Evolutionary conservation across 1,140 invertebrate species (phyloP).

Genomic region (Dufourea novaeangliae): DNA sequence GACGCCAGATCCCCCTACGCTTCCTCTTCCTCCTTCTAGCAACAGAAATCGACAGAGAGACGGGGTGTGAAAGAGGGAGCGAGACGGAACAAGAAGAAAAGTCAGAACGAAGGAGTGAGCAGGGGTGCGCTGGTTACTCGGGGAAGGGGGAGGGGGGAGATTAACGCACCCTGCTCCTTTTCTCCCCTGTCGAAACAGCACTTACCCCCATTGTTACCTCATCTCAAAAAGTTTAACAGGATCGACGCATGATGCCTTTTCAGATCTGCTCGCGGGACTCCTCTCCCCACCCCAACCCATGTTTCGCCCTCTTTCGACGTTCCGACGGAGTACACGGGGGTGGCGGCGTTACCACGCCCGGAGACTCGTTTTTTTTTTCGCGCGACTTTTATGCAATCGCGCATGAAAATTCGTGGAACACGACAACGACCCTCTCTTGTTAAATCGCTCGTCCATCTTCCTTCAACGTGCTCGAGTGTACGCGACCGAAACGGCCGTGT

Average conservation of each 20-base stretch:
- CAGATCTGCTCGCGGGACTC: constrained; percentile 42
- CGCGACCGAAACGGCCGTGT: too few relatives aligned
- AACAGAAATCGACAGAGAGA: too few relatives aligned
- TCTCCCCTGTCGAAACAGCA: constrained; percentile 56
- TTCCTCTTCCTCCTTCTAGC: background rate
- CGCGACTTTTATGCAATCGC: background rate
- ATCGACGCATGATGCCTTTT: constrained; percentile 52
- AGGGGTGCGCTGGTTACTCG: constrained; percentile 16
- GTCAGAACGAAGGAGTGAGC: constrained; percentile 34
- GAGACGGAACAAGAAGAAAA: constrained; percentile 36
- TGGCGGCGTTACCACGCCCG: constrained; percentile 24
- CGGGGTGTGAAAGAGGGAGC: background rate
- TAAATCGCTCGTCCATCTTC: background rate
- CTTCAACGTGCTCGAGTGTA: background rate
- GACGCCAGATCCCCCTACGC: constrained; percentile 50
- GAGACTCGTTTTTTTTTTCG: background rate
- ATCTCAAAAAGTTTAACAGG: constrained; percentile 59
- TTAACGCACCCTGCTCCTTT: constrained; percentile 57
- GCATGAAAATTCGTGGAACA: background rate
- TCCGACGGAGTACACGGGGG: background rate
- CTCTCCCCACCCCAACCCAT: background rate
- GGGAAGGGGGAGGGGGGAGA: constrained; percentile 57
- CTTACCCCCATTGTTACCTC: constrained; percentile 66
- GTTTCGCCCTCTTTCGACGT: background rate
- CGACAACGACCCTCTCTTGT: background rate